Base-by-base conservation (phyloP, 2,113 vertebrate species). In the Chaetodon auriga region DNA sequence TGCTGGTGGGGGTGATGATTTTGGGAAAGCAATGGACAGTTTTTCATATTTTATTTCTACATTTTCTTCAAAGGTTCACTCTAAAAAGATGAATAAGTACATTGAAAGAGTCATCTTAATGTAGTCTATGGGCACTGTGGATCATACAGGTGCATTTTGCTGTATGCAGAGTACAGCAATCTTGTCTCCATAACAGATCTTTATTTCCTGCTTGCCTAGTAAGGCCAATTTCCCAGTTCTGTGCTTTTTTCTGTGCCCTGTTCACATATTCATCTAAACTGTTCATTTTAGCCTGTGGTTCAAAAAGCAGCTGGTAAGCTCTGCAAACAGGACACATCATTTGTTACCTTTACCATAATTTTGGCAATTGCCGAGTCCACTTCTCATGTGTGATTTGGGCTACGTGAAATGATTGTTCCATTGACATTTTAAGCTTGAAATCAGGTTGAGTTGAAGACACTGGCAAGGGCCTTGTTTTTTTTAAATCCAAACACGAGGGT, bases 371-470 rank as follows among this genome's bases (percentile, higher is more conserved):
- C 12, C 7, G 13, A 21, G 45, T 77, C 11, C 9, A 49, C 30
- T 49, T 36, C 15, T n/a, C 3, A 48, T n/a, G 25, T 41, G 46
- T 23, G 1, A 51, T 53, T 41, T 41, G 19, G 13, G 49, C 45
- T 16, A 4, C 46, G 25, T 49, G 2, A 41, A 38, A 18, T 23
- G 1, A 7, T 41, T 63, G 21, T 63, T 25, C 21, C 19, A 38
- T 51, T 63, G 46, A 23, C 45, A 51, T 62, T 75, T 75, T 13
- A 19, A 53, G 21, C 30, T 63, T 75, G 19, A 63, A 38, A 78
- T 45, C 18, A 4, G 8, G 11, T 35, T 7, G 49, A 46, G 35
- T 45, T 19, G 60, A 45, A n/a, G 46, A 58, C 14, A 13, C 57
- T 18, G 11, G 2, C 0, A 11, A 45, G 9, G 30, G 2, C 3